Conservation (phyloP, 2,113 vertebrate species). For the Spheniscus mendiculus region DNA sequence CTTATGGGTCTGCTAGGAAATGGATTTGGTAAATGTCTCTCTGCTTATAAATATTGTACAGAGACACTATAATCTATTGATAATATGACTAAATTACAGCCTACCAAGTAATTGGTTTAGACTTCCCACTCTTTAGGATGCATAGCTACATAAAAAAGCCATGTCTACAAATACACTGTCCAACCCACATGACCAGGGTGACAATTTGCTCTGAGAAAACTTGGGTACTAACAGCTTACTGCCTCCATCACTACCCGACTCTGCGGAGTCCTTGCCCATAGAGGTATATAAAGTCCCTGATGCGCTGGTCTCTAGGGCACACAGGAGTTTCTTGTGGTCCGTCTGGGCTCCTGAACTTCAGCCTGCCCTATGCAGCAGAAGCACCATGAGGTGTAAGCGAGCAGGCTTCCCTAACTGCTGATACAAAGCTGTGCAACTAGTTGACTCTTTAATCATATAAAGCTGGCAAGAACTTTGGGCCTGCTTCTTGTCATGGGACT, state of each 20-base stretch:
- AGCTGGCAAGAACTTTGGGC: background rate
- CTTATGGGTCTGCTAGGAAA: background rate
- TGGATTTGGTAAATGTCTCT: background rate
- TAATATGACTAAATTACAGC: background rate
- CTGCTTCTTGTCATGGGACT: background rate
- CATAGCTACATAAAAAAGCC: background rate
- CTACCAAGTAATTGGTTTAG: background rate
- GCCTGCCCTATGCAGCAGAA: background rate
- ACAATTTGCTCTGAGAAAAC: background rate
- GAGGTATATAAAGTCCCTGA: background rate
- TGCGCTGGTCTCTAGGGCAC: background rate
- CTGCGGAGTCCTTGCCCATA: background rate
- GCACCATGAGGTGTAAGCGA: background rate
- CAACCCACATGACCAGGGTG: background rate
- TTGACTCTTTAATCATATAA: background rate
- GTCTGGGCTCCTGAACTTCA: background rate
- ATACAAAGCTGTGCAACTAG: background rate
- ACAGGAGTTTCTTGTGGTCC: rapidly evolving
- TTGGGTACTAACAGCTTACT: background rate
- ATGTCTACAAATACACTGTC: background rate
- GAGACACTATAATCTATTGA: background rate
- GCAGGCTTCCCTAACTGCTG: background rate
- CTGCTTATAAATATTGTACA: background rate
- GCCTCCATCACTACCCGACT: background rate
- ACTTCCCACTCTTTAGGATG: background rate